phyloP scores from a whole-genome alignment of 2,797 vertebrate species.

The Micropoecilia bifurca region DNA sequence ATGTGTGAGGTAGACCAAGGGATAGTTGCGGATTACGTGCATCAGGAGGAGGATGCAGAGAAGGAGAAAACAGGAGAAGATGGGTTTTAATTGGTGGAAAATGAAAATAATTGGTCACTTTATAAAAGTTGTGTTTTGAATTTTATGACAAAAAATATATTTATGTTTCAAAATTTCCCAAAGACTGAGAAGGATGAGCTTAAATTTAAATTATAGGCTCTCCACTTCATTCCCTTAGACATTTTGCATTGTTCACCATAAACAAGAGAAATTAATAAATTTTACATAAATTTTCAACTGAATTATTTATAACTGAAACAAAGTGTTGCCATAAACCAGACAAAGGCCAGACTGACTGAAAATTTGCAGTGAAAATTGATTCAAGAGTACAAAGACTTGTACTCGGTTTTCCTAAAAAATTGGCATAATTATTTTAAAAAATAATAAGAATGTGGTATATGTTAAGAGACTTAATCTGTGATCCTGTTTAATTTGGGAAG shows the following conservation, averaged over 20 bases:
- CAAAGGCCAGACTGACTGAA: too few relatives aligned
- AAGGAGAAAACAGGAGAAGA: constrained; percentile 41
- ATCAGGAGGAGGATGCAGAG: neutral
- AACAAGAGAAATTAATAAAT: too few relatives aligned
- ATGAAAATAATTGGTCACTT: neutral
- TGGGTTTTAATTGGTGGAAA: constrained; percentile 5
- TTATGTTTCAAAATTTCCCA: neutral
- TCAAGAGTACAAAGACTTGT: too few relatives aligned
- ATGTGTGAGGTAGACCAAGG: neutral
- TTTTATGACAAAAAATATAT: neutral
- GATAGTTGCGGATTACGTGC: constrained; percentile 1
- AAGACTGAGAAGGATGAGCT: neutral
- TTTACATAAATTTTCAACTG: too few relatives aligned
- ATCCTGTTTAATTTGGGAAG: neutral
- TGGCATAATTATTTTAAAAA: neutral
- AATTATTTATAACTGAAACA: too few relatives aligned
- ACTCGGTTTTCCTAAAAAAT: neutral
- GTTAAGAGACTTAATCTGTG: neutral
- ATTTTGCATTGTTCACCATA: neutral
- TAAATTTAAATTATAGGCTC: neutral
- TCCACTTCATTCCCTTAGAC: neutral
- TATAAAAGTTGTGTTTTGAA: constrained; percentile 1
- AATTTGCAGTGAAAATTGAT: too few relatives aligned
- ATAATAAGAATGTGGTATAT: neutral
- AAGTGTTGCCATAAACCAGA: too few relatives aligned